phyloP scores from a whole-genome alignment of 2,888 invertebrate genomes.

The Andrena bicolor region DNA sequence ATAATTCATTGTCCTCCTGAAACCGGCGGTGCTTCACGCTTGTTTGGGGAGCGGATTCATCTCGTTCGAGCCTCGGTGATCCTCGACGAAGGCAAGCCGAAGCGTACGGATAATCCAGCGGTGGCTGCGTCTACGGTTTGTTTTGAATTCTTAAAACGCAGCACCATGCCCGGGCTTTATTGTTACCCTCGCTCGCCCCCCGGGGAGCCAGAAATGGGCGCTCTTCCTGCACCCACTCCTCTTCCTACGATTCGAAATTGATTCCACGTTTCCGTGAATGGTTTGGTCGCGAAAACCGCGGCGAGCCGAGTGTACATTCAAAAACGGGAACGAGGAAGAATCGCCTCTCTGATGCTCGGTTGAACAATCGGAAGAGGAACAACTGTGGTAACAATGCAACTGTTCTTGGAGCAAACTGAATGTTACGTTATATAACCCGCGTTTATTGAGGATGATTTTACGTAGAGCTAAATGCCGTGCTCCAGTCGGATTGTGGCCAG shows the following conservation, averaged over 20 bases:
- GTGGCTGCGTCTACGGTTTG: constrained; percentile 56
- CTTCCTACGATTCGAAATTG: constrained; percentile 20
- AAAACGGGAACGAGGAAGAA: background rate
- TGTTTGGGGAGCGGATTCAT: constrained; percentile 74
- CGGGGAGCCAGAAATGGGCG: background rate
- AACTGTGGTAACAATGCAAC: background rate
- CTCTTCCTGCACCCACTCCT: background rate
- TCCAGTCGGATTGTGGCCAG: no score
- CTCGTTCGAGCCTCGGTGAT: constrained; percentile 62
- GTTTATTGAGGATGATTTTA: no score
- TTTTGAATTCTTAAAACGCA: constrained; percentile 66
- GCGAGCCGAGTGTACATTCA: background rate
- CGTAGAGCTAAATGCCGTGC: no score
- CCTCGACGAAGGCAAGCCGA: constrained; percentile 50
- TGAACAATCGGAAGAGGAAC: constrained; percentile 18
- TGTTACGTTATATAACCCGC: background rate
- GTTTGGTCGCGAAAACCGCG: background rate
- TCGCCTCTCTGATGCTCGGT: constrained; percentile 12
- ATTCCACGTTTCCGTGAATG: constrained; percentile 7
- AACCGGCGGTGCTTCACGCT: constrained; percentile 75
- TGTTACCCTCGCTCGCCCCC: constrained; percentile 20
- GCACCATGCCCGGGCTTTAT: constrained; percentile 38
- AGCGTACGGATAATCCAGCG: constrained; percentile 60
- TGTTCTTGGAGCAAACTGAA: background rate
- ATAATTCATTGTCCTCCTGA: constrained; percentile 80